These are phyloP conservation scores for Rosalia funebris DNA, from an alignment of 2,888 invertebrate species.

Conservation along the genomic window DNA sequence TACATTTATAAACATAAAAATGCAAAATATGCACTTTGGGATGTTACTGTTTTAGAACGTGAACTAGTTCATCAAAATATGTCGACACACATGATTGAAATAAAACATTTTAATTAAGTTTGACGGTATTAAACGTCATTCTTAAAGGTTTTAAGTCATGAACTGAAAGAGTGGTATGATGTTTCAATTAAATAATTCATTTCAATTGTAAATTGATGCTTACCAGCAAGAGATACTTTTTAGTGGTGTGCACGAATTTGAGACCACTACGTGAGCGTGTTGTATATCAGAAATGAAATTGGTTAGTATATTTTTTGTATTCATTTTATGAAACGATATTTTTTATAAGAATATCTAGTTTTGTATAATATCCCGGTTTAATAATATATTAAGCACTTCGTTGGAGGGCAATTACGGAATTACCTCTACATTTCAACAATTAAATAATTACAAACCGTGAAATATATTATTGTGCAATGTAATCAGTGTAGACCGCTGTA, in stretches of 20 bases:
- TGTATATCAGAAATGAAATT: slow-evolving; percentile 18
- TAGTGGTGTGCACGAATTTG: slow-evolving; percentile 16
- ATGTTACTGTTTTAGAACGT: neutral
- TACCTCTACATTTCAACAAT: too few relatives aligned
- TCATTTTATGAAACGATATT: too few relatives aligned
- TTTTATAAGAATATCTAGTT: too few relatives aligned
- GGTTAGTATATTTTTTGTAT: slow-evolving; percentile 19
- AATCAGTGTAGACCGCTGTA: too few relatives aligned
- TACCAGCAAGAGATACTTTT: slow-evolving; percentile 8
- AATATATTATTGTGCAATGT: too few relatives aligned
- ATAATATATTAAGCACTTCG: too few relatives aligned
- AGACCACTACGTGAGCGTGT: slow-evolving; percentile 2
- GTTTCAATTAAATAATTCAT: slow-evolving; percentile 27
- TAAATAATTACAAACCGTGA: too few relatives aligned
- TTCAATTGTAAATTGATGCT: slow-evolving; percentile 22
- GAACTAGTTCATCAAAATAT: neutral
- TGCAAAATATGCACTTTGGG: neutral
- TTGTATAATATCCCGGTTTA: too few relatives aligned
- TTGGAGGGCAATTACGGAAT: too few relatives aligned
- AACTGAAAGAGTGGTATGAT: slow-evolving; percentile 24
- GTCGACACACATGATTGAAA: neutral
- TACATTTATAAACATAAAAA: too few relatives aligned
- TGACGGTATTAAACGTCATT: slow-evolving; percentile 19
- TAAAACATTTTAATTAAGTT: neutral
- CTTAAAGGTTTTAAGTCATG: slow-evolving; percentile 23